Percentiles rank a stretch among this genome's conserved stretches.
These are phyloP conservation scores for Torymus texanus DNA, from an alignment of 2,888 invertebrate genomes.

Conservation along the genomic window DNA sequence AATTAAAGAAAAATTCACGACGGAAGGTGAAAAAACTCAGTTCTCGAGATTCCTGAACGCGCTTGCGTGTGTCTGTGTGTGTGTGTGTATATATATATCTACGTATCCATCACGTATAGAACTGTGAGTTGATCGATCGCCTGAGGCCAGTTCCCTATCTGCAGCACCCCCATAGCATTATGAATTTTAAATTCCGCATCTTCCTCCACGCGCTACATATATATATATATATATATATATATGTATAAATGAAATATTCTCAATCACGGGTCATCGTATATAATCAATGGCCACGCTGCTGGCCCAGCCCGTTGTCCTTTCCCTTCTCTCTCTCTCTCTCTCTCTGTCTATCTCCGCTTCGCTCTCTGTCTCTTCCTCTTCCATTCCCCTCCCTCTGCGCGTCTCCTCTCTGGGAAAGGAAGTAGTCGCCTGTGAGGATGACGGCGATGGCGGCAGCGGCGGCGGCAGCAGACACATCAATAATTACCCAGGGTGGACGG, in stretches of 20 bases:
- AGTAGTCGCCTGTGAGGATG: conserved; percentile 58
- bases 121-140: not conserved
- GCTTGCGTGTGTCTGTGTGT: no score
- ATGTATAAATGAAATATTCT: conserved; percentile 37
- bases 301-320: conserved; percentile 26
- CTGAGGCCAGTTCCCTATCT: not conserved
- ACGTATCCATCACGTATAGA: no score
- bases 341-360: not conserved
- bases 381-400: conserved; percentile 15
- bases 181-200: conserved; percentile 8
- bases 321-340: not conserved
- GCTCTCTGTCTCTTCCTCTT: not conserved
- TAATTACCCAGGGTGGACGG: conserved; percentile 73
- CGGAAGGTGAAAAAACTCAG: no score
- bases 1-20: no score
- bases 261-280: conserved; percentile 43
- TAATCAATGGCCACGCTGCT: conserved; percentile 39
- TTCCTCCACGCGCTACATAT: not conserved
- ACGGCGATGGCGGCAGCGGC: conserved; percentile 52
- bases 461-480: conserved; percentile 73
- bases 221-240: no score
- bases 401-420: conserved; percentile 38
- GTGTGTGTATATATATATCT: no score
- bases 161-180: not conserved
- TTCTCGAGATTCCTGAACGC: no score